phyloP scores from a whole-genome alignment of 1,140 invertebrate species.

The Brachionus rubens region DNA sequence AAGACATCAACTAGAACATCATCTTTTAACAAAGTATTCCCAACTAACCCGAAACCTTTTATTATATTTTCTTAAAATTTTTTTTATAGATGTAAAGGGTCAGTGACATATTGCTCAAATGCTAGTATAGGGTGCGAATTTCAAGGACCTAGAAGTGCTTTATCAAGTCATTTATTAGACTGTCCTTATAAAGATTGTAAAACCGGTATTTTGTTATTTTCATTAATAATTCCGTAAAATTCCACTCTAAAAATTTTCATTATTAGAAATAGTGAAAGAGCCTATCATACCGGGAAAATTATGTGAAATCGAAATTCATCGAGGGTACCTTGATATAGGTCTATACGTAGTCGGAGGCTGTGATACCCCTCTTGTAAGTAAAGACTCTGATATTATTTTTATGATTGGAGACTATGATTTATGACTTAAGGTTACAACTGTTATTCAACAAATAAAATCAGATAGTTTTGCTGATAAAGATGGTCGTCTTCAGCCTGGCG shows the following conservation, averaged over 20 bases:
- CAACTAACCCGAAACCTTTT: too few species aligned
- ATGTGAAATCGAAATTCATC: slow-evolving; percentile 62
- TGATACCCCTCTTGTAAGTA: slow-evolving; percentile 62
- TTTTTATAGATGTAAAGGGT: slow-evolving; percentile 56
- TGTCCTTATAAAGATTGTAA: slow-evolving; percentile 56
- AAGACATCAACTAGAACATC: slow-evolving; percentile 62
- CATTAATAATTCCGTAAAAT: too few species aligned
- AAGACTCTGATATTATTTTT: too few species aligned
- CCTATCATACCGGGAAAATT: slow-evolving; percentile 63
- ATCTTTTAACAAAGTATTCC: slow-evolving; percentile 53
- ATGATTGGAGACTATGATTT: too few species aligned
- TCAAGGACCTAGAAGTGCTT: slow-evolving; percentile 59
- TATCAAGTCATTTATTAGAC: slow-evolving; percentile 59
- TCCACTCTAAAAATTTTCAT: too few species aligned
- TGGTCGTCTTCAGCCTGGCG: slow-evolving; percentile 56
- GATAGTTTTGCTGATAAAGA: slow-evolving; percentile 56
- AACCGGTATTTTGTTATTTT: slow-evolving; percentile 29
- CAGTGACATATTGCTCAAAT: slow-evolving; percentile 56
- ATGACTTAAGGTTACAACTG: slow-evolving; percentile 57
- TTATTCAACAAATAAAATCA: slow-evolving; percentile 63
- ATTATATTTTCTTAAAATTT: background rate
- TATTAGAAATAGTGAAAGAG: background rate
- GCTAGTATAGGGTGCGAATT: slow-evolving; percentile 59
- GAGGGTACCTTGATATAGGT: slow-evolving; percentile 57
- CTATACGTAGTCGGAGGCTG: slow-evolving; percentile 63